Evolutionary conservation across 2,113 vertebrate genomes (phyloP), one percentile per base, ranked within the genome.

Genomic region (Chlorodrepanis virens): DNA sequence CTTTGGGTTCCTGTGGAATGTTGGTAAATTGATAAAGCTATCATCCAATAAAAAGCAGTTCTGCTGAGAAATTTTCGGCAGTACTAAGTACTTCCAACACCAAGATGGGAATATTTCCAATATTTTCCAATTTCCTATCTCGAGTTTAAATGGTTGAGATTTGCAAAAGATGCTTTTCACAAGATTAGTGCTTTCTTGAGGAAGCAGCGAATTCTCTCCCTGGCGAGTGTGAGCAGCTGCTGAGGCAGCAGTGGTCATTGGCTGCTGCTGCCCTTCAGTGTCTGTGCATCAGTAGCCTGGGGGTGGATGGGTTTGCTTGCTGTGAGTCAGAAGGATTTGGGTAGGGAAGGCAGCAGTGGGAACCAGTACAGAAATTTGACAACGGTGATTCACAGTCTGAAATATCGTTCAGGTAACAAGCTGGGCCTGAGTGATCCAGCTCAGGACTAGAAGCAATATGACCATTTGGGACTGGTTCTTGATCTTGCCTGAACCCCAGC

Each of bases 241-340:
- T 76, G 25, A 60, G 70, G 68, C n/a, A 61, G n/a, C 5, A 19
- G 1, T 52, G 44, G 29, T 35, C 63, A 2, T 74, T 40, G 65
- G 17, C 42, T 70, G 4, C 69, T 72, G 59, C 77, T 87, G 77
- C 59, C 69, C 45, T n/a, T 77, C 40, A 14, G 13, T 37, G 68
- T 25, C 63, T n/a, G 0, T 8, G n/a, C 2, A 0, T 50, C 20
- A 13, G 39, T 11, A 42, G 49, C 7, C 0, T 5, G 10, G n/a
- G 22, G 29, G 20, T 37, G 39, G 40, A 31, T 40, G 29, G 9
- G 7, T 61, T 81, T 52, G 39, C 22, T 63, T 71, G 54, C 44
- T 40, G 5, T 14, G 40, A 47, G 21, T 39, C 76, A 37, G 71
- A 53, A 67, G 63, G 29, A 40, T 81, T 77, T 69, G 50, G 6